Evolutionary conservation across 2,888 invertebrate genomes (phyloP), one percentile per base, ranked within the genome.

Genomic region (Plagiodera versicolora): DNA sequence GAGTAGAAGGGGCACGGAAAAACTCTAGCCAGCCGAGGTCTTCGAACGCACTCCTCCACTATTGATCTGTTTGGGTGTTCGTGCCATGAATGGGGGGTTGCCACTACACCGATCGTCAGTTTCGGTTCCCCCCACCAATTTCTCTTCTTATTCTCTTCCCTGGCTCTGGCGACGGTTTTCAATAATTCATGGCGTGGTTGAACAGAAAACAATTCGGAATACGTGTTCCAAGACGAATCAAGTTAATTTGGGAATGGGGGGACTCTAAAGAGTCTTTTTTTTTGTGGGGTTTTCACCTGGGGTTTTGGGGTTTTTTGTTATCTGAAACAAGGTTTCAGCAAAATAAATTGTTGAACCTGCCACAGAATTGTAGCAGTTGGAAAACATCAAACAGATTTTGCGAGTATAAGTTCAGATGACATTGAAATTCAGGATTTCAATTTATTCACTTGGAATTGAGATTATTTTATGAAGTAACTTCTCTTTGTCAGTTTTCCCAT

Each of bases 41-140:
- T 57, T 58, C 61, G 61, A 53, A 60, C 57, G 47, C 62, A 39
- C 55, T 56, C n/a, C n/a, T n/a, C 32, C 44, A 24, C 44, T 63
- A 63, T 63, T 57, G 63, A 63, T 63, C 63, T 63, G 63, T 63
- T 63, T 63, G 63, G 63, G 63, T 63, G 56, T 53, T 56, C 48
- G 56, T 45, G 56, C 63, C 60, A 61, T 61, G 61, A 61, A 61
- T 61, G 61, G 32, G 32, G 32, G 32, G 32, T 32, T 32, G 24
- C 32, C 11, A 2, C 32, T 1, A 2, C 32, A 2, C 32, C 2
- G 32, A 9, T 2, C 32, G 10, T 32, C 32, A 32, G 32, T n/a
- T n/a, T n/a, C n/a, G n/a, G n/a, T n/a, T n/a, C n/a, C n/a, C n/a
- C n/a, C n/a, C n/a, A n/a, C n/a, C n/a, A n/a, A n/a, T n/a, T n/a